These are phyloP conservation scores for Puffinus mauretanicus DNA, from an alignment of 2,113 vertebrate species.

Conservation along the genomic window DNA sequence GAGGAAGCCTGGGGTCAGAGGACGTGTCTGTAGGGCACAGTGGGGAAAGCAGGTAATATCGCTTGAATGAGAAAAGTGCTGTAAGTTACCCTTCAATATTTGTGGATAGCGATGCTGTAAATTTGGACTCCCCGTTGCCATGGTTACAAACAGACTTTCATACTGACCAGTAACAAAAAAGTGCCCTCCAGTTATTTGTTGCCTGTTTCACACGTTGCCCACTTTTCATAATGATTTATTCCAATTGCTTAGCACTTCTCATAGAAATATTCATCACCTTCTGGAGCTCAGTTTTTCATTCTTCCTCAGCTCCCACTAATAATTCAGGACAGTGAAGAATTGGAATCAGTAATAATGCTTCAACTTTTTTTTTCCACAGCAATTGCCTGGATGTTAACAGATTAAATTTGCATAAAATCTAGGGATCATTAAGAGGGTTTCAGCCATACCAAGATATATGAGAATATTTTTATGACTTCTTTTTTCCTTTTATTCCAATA, in stretches of 20 bases:
- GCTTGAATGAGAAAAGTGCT: constrained; percentile 5
- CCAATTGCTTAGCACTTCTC: constrained; percentile 12
- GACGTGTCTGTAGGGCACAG: not conserved
- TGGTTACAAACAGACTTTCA: constrained; percentile 57
- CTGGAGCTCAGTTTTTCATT: constrained; percentile 8
- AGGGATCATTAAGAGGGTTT: not conserved
- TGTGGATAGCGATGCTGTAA: constrained; percentile 37
- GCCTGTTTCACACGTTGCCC: not conserved
- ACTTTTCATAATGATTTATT: constrained; percentile 45
- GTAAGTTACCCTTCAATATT: not conserved
- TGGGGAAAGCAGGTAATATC: not conserved
- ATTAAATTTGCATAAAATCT: not conserved
- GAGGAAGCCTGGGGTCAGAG: not conserved
- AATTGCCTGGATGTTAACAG: not conserved
- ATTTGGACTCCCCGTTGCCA: constrained; percentile 58
- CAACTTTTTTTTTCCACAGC: not conserved
- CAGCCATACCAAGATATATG: not conserved
- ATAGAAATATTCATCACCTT: constrained; percentile 35
- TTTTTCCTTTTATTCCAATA: not conserved
- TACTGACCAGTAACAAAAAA: constrained; percentile 40
- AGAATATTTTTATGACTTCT: not conserved
- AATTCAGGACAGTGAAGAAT: not conserved
- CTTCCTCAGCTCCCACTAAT: not conserved
- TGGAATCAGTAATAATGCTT: not conserved
- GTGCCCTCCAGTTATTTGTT: constrained; percentile 15